Base-by-base conservation (phyloP, 2,888 invertebrate species). In the Brachynemurus nebulosus region DNA sequence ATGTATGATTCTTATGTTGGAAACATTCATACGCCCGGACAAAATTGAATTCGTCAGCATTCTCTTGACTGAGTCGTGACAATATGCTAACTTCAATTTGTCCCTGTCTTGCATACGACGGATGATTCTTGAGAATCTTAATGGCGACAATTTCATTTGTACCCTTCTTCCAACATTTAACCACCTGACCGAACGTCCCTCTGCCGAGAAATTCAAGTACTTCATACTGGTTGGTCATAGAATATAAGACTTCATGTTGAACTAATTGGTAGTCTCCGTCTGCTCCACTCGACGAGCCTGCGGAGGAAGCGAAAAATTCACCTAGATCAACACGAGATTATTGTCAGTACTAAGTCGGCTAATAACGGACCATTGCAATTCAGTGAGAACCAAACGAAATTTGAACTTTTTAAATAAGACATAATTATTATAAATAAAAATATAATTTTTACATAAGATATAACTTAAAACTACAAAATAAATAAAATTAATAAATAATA, bases 101-200 rank as follows among this genome's bases (percentile, higher is more conserved):
- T 56, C 98, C 98, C 74, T 98, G 98, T 59, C 98, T 82, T 54
- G 97, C 97, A 72, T 99, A 99, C 57, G 96, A 97, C 53, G 98
- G 98, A 72, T 99, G 98, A 73, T 99, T 99, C 73, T 99, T 99
- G 48, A 99, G 74, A 65, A 99, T 99, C 75, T 99, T 99, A 67
- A 99, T 98, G 63, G 98, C 98, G 59, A 98, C 97, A 63, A 99
- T 97, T 70, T 99, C 97, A 65, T 95, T 98, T 58, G 98, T 98
- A 65, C 97, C 97, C 66, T 97, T 96, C 71, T 99, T 98, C 97
- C 98, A 98, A 70, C 98, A 99, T 72, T 99, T 99, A 62, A 98
- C 98, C 62, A 99, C 98, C 76, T 91, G 78, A 53, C 97, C 97
- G 71, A 98, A 98, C 55, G 97, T 98, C 59, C 98, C 98, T 56